A percentile compares a stretch with the other conserved stretches of the same genome.
Evolutionary conservation across 64 coral and sea anemone species (phyloP).

Genomic region (Orbicella faveolata): DNA sequence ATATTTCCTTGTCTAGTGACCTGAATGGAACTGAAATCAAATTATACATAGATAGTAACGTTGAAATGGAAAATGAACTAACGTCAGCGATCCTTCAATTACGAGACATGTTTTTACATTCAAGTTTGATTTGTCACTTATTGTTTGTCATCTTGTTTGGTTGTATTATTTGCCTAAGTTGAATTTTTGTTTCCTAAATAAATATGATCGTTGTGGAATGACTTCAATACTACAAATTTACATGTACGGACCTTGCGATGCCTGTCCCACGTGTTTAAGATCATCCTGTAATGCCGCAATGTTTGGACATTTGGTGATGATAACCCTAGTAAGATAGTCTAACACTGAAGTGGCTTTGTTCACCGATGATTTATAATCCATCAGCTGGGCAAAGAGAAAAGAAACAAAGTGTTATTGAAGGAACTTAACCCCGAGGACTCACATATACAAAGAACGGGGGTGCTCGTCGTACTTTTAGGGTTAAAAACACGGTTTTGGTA

Average conservation of each 20-base stretch:
- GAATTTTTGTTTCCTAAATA: too few species aligned
- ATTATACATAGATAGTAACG: too few species aligned
- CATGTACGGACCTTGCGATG: neutral
- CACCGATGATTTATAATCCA: conserved; percentile 37
- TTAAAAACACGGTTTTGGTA: too few species aligned
- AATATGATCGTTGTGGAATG: too few species aligned
- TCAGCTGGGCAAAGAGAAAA: neutral
- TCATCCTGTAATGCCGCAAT: conserved; percentile 30
- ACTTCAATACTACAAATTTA: neutral
- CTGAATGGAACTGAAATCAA: conserved; percentile 23
- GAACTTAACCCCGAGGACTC: too few species aligned
- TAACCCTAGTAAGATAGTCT: conserved; percentile 16
- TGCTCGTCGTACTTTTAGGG: too few species aligned
- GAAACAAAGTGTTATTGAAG: neutral
- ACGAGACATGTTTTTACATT: too few species aligned
- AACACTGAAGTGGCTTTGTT: conserved; percentile 19
- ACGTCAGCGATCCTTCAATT: too few species aligned
- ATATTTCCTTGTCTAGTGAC: conserved; percentile 31
- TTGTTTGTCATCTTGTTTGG: too few species aligned
- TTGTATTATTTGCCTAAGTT: too few species aligned
- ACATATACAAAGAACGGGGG: too few species aligned
- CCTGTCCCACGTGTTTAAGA: conserved; percentile 19
- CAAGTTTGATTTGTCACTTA: too few species aligned
- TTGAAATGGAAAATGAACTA: neutral
- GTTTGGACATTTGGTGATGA: conserved; percentile 44